Evolutionary conservation across 2,797 vertebrate species (phyloP).

Genomic region (Acropternis orthonyx): DNA sequence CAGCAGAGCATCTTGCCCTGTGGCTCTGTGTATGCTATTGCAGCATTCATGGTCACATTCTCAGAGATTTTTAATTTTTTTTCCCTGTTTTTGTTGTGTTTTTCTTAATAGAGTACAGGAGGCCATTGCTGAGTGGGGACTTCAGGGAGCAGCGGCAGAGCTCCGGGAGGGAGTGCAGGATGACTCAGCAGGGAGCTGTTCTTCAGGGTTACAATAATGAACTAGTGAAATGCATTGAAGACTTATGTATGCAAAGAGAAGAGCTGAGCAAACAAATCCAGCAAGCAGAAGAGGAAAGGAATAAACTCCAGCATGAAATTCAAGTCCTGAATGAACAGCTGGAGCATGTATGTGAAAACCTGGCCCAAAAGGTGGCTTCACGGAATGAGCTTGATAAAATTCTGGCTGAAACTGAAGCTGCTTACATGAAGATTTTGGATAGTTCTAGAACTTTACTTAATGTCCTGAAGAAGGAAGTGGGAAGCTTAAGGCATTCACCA

Average conservation of each 20-base stretch:
- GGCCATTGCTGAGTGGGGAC: neutral
- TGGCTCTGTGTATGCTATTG: rapidly evolving
- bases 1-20: rapidly evolving
- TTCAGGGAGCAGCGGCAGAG: neutral
- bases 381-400: slow-evolving; percentile 64
- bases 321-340: slow-evolving; percentile 38
- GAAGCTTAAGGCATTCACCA: slow-evolving; percentile 40
- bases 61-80: neutral
- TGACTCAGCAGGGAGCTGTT: slow-evolving; percentile 68
- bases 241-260: slow-evolving; percentile 47
- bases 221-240: slow-evolving; percentile 65
- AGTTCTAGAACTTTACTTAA: slow-evolving; percentile 65
- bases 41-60: neutral
- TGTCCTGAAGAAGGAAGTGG: slow-evolving; percentile 64
- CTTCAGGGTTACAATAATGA: slow-evolving; percentile 68
- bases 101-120: neutral
- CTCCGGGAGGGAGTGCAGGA: neutral
- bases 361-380: slow-evolving; percentile 46
- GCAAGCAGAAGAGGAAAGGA: slow-evolving; percentile 57
- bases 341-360: slow-evolving; percentile 41
- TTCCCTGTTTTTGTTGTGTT: neutral
- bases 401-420: slow-evolving; percentile 63
- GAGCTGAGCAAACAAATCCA: slow-evolving; percentile 60
- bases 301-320: slow-evolving; percentile 53
- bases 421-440: slow-evolving; percentile 72